Evolutionary conservation across 2,113 vertebrate genomes (phyloP).

Genomic region (Epinephelus fuscoguttatus): DNA sequence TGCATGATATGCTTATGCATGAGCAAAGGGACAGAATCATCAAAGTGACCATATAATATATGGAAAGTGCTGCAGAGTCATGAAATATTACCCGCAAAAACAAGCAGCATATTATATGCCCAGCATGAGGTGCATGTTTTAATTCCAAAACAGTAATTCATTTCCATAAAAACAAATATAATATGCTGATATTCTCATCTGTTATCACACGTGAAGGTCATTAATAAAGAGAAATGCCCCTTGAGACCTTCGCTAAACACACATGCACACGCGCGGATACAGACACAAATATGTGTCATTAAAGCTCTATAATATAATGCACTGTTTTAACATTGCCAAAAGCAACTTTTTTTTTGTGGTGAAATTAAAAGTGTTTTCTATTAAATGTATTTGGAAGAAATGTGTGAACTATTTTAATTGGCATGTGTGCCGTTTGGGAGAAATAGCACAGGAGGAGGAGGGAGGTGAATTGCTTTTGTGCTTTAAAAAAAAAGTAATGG

Average conservation of each 20-base stretch:
- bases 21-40: conserved; percentile 64
- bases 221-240: conserved; percentile 69
- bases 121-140: conserved; percentile 73
- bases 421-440: conserved; percentile 34
- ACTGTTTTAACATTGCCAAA: conserved; percentile 14
- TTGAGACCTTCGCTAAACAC: conserved; percentile 48
- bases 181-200: conserved; percentile 70
- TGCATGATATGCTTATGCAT: conserved; percentile 74
- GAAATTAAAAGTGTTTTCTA: conserved; percentile 10
- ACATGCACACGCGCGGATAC: conserved; percentile 25
- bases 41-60: conserved; percentile 80
- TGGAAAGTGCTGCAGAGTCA: conserved; percentile 68
- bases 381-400: conserved; percentile 27
- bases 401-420: conserved; percentile 53
- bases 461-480: conserved; percentile 53
- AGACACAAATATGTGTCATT: conserved; percentile 42
- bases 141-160: conserved; percentile 73
- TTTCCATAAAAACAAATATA: conserved; percentile 73
- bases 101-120: conserved; percentile 66
- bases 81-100: conserved; percentile 70
- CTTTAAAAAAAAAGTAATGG: conserved; percentile 36
- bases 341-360: conserved; percentile 25
- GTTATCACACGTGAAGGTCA: conserved; percentile 67
- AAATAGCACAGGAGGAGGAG: conserved; percentile 21
- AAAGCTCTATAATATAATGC: conserved; percentile 18